A percentile compares a stretch with the other conserved stretches of the same genome.
phyloP scores from a whole-genome alignment of 2,113 vertebrate species.

The Pseudois nayaur region DNA sequence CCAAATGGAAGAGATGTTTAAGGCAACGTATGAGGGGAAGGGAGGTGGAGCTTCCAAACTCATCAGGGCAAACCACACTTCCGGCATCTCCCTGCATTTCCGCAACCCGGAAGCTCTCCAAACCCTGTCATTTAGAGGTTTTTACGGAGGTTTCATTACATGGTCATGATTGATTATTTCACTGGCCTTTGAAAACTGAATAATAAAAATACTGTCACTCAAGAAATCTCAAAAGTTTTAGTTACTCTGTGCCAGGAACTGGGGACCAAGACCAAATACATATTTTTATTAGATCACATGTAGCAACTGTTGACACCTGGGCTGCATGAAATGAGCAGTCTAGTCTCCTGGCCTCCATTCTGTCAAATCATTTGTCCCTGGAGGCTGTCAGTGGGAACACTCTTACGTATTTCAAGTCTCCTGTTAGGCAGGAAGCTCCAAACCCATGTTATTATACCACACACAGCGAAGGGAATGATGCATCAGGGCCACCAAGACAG shows the following conservation, averaged over 20 bases:
- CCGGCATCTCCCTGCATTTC: not conserved
- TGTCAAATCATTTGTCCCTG: not conserved
- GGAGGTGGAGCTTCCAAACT: fast-evolving
- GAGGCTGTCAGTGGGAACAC: not conserved
- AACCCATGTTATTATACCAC: too few relatives aligned
- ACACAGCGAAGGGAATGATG: not conserved
- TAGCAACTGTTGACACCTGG: not conserved
- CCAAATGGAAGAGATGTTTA: not conserved
- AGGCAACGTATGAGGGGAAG: too few relatives aligned
- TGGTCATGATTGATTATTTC: not conserved
- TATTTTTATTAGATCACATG: not conserved
- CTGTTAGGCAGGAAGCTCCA: not conserved
- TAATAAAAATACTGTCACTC: not conserved
- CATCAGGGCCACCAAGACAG: fast-evolving
- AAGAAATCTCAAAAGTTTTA: not conserved
- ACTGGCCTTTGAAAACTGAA: not conserved
- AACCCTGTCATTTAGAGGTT: not conserved
- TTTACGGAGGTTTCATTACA: not conserved
- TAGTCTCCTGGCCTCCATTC: not conserved
- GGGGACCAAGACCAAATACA: not conserved
- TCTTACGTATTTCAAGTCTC: not conserved
- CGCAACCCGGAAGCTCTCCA: not conserved
- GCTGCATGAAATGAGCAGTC: not conserved
- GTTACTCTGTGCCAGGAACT: not conserved
- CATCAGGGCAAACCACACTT: not conserved